Evolutionary conservation across 2,113 vertebrate species (phyloP), one percentile per base, ranked within the genome.

Genomic region (Zapornia atra): DNA sequence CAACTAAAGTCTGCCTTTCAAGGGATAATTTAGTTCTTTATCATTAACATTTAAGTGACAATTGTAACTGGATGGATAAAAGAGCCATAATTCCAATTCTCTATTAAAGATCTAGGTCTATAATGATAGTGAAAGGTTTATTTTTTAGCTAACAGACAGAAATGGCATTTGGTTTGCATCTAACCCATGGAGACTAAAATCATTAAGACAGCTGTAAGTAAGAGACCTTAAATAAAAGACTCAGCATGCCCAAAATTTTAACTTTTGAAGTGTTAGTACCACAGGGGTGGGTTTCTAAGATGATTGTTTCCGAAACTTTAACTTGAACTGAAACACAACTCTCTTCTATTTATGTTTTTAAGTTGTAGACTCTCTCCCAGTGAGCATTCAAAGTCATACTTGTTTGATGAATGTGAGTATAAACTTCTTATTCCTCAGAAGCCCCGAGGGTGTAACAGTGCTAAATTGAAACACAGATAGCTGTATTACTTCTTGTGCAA

Each of bases 401-500:
- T 31, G 6, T 50, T 91, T 89, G 83, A 94, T 71, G 65, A 95
- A 94, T 92, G 83, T 65, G 53, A 81, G 69, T 66, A 66, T 68
- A 40, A 94, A 81, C 22, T 60, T 78, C 42, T 78, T 57, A 79
- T 76, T 84, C 48, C 81, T 93, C 78, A 79, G 65, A 89, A 92
- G 69, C 77, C 78, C 93, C 46, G 48, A 94, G 82, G 77, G 91
- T 60, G 75, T n/a, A 95, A 81, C 57, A 61, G 11, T 56, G 33
- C 38, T 87, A 84, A 78, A 84, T 4, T 77, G 88, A 78, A 92
- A 91, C 33, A 48, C 33, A 65, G 40, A 86, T 48, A 38, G 53
- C n/a, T 96, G 84, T 96, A 94, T 95, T 92, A 86, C 73, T 94
- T 83, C 42, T 75, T 82, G 36, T 31, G 44, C 48, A 75, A 36